Base-by-base conservation (phyloP, 2,888 invertebrate species). In the Sarcophaga carnaria region DNA sequence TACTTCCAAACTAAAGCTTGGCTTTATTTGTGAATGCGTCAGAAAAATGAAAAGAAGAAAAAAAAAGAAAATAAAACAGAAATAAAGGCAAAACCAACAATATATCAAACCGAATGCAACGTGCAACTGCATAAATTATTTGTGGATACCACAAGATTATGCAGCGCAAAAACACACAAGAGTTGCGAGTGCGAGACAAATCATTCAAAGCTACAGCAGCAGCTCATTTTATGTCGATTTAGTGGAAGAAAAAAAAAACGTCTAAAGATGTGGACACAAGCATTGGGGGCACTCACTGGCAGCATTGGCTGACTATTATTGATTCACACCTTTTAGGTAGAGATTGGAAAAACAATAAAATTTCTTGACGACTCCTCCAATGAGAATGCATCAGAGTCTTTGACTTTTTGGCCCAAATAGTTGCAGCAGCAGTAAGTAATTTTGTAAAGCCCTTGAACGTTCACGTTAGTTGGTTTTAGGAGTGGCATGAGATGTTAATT, bases 101-200 rank as follows among this genome's bases (percentile, higher is more conserved):
- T 70, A 37, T 59, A 45, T 76, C 45, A 75, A 83, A 69, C 47
- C 66, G 14, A 54, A 64, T 25, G 10, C 45, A 69, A 83, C 84
- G 80, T 84, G 84, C 75, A 84, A 84, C 84, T 71, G 80, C 80
- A 80, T 84, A 84, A 76, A 71, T 84, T 80, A 76, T 71, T n/a
- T 20, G 6, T 70, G 4, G 45, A 25, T 27, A 37, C 49, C 54
- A 84, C 22, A 69, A 22, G 71, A 66, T n/a, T 62, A n/a, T 10
- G 10, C 10, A 17, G 22, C 37, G 10, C 8, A 37, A 10, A 37
- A 37, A 22, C 22, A 22, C 37, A 62, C 78, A 80, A 80, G 70
- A 60, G 71, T 59, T 17, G 17, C 66, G 67, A 54, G 10, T 17
- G 17, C 66, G 67, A 54, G 37, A 75, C 64, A 80, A 76, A 84